Conservation (phyloP, 2,888 invertebrate species). For the Strigamia crassipes region DNA sequence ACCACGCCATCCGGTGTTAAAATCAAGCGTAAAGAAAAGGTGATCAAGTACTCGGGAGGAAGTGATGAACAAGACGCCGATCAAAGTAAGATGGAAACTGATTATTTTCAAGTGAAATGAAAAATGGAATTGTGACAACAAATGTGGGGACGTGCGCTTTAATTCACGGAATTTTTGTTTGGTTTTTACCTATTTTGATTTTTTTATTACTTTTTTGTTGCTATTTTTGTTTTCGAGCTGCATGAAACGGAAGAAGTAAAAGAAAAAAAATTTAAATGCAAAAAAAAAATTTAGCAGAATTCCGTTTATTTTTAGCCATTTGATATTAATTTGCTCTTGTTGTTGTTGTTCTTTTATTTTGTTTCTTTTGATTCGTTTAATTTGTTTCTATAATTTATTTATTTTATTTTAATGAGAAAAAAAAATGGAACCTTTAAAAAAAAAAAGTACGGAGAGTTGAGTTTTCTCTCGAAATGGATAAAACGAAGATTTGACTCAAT, state of each 20-base stretch:
- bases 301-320: slow-evolving; percentile 25
- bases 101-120: neutral
- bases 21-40: slow-evolving; percentile 47
- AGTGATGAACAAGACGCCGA: slow-evolving; percentile 2
- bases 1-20: slow-evolving; percentile 46
- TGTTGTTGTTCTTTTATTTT: neutral
- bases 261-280: neutral
- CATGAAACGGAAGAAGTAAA: slow-evolving; percentile 14
- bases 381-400: neutral
- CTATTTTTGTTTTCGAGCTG: neutral
- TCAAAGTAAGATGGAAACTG: neutral
- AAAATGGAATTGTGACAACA: neutral
- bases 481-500: slow-evolving; percentile 2
- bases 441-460: neutral
- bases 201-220: neutral
- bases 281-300: neutral
- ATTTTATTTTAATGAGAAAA: neutral
- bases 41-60: slow-evolving; percentile 43
- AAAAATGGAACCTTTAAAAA: neutral
- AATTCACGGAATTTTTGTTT: neutral
- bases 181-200: neutral
- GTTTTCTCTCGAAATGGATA: neutral
- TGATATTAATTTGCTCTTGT: neutral
- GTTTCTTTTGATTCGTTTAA: neutral
- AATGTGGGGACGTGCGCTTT: slow-evolving; percentile 1